These are phyloP conservation scores for Asarcornis scutulata DNA, from an alignment of 2,113 vertebrate genomes.

Conservation along the genomic window DNA sequence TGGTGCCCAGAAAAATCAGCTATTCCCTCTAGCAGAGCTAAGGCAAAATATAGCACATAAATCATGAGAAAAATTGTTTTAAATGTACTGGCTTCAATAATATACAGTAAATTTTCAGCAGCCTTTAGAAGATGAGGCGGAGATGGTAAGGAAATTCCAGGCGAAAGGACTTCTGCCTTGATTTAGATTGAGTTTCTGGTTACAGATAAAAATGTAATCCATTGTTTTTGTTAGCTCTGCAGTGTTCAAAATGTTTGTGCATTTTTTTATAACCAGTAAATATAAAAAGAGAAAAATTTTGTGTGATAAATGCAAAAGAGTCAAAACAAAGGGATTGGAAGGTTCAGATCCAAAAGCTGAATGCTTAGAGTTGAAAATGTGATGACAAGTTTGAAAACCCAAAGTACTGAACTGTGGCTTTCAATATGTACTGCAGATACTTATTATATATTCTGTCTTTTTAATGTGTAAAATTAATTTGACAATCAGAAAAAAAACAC, in stretches of 20 bases:
- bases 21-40: slow-evolving; percentile 32
- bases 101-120: not conserved
- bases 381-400: not conserved
- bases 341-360: not conserved
- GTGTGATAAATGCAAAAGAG: not conserved
- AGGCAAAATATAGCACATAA: slow-evolving; percentile 47
- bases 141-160: not conserved
- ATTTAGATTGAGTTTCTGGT: not conserved
- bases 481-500: not conserved
- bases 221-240: not conserved
- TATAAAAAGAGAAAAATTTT: not conserved
- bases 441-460: not conserved
- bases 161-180: not conserved
- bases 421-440: not conserved
- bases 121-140: not conserved
- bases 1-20: slow-evolving; percentile 44
- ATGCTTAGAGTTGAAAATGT: not conserved
- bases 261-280: not conserved
- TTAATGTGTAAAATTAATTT: not conserved
- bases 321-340: not conserved
- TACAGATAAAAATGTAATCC: not conserved
- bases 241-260: not conserved
- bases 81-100: not conserved
- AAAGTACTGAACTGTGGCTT: not conserved
- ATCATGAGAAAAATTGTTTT: slow-evolving; percentile 42